Conservation (phyloP, 2,113 vertebrate genomes). For the Barnardius zonarius region DNA sequence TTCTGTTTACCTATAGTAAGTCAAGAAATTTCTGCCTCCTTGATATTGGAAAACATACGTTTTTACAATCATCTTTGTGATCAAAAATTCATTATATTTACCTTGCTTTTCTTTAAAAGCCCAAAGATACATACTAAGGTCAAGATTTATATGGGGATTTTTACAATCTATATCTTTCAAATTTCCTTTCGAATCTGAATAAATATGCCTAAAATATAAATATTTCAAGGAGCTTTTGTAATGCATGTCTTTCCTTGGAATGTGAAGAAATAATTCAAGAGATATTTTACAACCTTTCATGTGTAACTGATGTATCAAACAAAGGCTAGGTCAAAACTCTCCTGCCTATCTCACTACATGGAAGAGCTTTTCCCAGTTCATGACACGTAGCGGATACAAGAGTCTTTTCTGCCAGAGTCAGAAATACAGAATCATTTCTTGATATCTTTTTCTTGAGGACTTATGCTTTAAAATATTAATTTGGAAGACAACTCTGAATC, state of each 20-base stretch:
- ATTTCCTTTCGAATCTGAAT: not conserved
- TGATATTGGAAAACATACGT: not conserved
- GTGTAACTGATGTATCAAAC: not conserved
- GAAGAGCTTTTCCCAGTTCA: not conserved
- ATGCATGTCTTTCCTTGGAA: not conserved
- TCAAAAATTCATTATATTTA: too few species aligned
- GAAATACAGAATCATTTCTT: not conserved
- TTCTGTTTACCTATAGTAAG: not conserved
- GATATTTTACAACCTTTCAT: not conserved
- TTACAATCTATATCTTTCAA: not conserved
- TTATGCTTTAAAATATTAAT: not conserved
- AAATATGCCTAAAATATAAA: not conserved
- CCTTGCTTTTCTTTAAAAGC: too few species aligned
- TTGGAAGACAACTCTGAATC: not conserved
- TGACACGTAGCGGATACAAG: not conserved
- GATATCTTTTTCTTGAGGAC: not conserved
- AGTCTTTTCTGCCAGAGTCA: not conserved
- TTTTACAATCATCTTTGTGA: not conserved
- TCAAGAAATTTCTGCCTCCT: not conserved
- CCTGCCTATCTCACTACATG: not conserved
- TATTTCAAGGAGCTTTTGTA: not conserved
- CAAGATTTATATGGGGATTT: not conserved
- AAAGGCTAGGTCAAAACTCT: not conserved
- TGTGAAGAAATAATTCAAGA: not conserved
- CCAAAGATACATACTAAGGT: not conserved